Evolutionary conservation across 2,888 invertebrate genomes (phyloP), one percentile per base, ranked within the genome.

Genomic region (Eupithecia tripunctaria): DNA sequence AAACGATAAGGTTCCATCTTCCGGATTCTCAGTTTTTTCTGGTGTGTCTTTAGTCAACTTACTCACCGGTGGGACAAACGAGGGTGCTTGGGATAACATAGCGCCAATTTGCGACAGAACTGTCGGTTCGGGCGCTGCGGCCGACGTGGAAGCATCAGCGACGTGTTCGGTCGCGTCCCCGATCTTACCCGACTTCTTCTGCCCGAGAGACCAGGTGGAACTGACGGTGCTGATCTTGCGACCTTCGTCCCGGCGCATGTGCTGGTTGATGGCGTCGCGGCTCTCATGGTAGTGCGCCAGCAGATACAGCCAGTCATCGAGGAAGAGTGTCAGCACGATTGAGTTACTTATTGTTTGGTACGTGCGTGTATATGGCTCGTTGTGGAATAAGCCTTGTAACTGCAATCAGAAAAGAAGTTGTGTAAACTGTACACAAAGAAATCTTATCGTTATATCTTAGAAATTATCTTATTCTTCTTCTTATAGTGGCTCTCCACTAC

Each of bases 301-400:
- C 7, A 93, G 82, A 68, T 88, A 82, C 67, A 88, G 86, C 92
- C 92, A 92, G 71, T 90, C 86, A 1, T 86, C 82, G 0, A 90
- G 82, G 47, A 79, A 74, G 0, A 93, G 82, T 0, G 90, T 89
- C 2, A 93, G 84, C 7, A 93, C 86, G 85, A 91, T 88, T 0
- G 89, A 85, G 66, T 88, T 89, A 3, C 76, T 81, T 7, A 82
- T 68, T 0, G 90, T 89, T 67, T 84, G 82, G 76, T 92, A 93
- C 0, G 92, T 89, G 72, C 86, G 81, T 1, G 72, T 81, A 76
- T 82, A 92, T 1, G 90, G 89, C 7, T 83, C 75, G 63, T 90
- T 82, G 12, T 82, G 84, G 8, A 80, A 68, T 25, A 92, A 70
- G 1, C 93, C 93, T 81, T 92, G 90, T 15, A 27, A 2, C 59